Conservation (phyloP, 1,140 invertebrate genomes). For the Idris sp. region DNA sequence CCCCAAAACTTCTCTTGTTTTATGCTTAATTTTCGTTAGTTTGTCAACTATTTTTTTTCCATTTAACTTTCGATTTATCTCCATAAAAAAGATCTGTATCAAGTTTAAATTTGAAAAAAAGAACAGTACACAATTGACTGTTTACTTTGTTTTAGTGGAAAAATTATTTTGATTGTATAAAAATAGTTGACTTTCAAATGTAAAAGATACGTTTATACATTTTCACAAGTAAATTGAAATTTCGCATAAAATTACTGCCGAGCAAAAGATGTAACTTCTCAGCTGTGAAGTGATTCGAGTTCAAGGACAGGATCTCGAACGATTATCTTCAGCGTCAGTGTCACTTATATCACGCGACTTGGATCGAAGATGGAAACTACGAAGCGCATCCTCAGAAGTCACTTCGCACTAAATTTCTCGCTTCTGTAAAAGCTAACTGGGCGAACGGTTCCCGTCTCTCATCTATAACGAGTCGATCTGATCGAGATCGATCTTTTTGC, state of each 20-base stretch:
- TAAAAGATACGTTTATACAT: too few species aligned
- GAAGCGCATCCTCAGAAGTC: constrained; percentile 60
- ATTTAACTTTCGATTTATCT: too few species aligned
- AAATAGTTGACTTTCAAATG: too few species aligned
- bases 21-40: neutral
- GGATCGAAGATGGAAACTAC: constrained; percentile 67
- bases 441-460: constrained; percentile 60
- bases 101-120: too few species aligned
- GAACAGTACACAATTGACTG: too few species aligned
- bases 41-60: too few species aligned
- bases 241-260: constrained; percentile 14
- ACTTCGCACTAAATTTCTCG: constrained; percentile 64
- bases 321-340: constrained; percentile 61
- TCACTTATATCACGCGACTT: constrained; percentile 62
- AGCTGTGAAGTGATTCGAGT: constrained; percentile 43
- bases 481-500: constrained; percentile 63
- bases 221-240: neutral
- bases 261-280: constrained; percentile 25
- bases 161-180: too few species aligned
- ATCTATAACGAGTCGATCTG: constrained; percentile 69
- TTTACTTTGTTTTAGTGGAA: too few species aligned
- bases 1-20: constrained; percentile 1
- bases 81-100: too few species aligned
- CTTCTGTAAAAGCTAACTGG: constrained; percentile 60
- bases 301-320: constrained; percentile 59